Conservation (phyloP, 2,888 invertebrate genomes). For the Macrophya annulata region DNA sequence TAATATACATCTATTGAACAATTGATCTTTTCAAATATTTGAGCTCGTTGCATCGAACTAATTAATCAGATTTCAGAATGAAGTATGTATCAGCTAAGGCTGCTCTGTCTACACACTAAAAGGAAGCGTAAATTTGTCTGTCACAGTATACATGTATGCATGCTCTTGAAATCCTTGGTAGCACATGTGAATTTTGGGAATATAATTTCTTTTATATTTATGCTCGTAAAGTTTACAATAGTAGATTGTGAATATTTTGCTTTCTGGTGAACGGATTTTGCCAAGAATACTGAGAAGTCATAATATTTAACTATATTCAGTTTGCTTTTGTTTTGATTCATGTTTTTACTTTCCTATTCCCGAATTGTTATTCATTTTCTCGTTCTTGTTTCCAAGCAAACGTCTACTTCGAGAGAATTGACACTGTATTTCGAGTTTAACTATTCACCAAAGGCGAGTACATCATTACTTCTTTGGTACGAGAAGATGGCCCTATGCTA, state of each 20-base stretch:
- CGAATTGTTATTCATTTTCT: neutral
- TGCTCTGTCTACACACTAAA: neutral
- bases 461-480: neutral
- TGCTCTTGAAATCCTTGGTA: neutral
- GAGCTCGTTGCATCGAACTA: neutral
- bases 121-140: neutral
- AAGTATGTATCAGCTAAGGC: neutral
- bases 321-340: neutral
- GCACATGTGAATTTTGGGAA: neutral
- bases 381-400: neutral
- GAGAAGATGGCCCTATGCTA: neutral
- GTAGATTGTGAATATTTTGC: neutral
- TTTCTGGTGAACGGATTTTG: neutral
- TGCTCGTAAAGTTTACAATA: neutral
- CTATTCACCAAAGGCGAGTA: slow-evolving; percentile 7
- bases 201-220: neutral
- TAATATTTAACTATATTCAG: neutral
- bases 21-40: neutral
- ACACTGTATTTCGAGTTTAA: slow-evolving; percentile 17
- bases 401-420: slow-evolving; percentile 6
- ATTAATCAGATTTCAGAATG: neutral
- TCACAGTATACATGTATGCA: neutral
- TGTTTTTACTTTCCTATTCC: neutral
- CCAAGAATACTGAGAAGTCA: neutral
- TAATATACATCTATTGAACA: neutral